Conservation (phyloP, 2,888 invertebrate species). For the Lasioglossum vierecki region DNA sequence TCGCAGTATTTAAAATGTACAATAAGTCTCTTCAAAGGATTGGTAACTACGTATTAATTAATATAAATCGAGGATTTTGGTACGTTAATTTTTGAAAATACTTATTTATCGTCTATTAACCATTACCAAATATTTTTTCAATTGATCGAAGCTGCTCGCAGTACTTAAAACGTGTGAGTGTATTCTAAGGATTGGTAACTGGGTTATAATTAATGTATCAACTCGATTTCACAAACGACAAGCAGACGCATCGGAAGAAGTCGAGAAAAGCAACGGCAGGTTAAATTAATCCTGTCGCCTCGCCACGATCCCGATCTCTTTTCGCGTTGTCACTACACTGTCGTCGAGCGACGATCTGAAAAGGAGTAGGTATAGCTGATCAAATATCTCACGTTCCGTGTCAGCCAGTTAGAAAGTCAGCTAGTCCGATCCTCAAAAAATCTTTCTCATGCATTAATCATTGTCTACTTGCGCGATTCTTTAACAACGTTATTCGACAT, state of each 20-base stretch:
- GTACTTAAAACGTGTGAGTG: no score
- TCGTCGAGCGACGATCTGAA: slow-evolving; percentile 61
- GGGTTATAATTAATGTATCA: no score
- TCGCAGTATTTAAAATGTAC: no score
- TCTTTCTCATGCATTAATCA: slow-evolving; percentile 82
- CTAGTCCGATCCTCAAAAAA: slow-evolving; percentile 73
- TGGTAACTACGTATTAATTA: background rate
- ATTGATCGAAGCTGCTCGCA: no score
- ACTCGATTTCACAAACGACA: background rate
- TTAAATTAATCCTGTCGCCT: slow-evolving; percentile 53
- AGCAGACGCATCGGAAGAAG: background rate
- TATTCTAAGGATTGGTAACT: background rate
- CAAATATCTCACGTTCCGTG: slow-evolving; percentile 67
- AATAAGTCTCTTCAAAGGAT: background rate
- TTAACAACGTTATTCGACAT: slow-evolving; percentile 58
- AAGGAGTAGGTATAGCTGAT: slow-evolving; percentile 57
- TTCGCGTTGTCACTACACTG: slow-evolving; percentile 59
- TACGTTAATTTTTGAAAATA: background rate
- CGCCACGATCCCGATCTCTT: slow-evolving; percentile 41
- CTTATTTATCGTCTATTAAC: background rate
- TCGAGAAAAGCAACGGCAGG: slow-evolving; percentile 20
- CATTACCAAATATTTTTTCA: background rate
- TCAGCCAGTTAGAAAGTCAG: slow-evolving; percentile 70
- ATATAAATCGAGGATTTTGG: background rate
- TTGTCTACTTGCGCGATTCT: slow-evolving; percentile 62